Conservation (phyloP, 2,113 vertebrate genomes). For the Peromyscus californicus region DNA sequence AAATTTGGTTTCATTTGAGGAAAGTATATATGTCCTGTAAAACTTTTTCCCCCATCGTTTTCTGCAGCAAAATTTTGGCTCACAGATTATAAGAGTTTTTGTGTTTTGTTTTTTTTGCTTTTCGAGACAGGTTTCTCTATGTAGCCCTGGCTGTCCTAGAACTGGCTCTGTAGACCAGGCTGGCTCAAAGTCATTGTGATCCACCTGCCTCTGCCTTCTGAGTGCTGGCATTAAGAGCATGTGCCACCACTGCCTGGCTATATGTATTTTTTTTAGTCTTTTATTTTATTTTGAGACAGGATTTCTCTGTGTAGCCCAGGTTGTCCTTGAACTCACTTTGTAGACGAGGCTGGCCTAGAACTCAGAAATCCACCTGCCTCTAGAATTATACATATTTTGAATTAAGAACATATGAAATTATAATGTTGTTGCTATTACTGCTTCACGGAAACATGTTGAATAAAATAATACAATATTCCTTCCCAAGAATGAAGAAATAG, state of each 20-base stretch:
- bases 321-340: background rate
- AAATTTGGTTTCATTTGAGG: too few species aligned
- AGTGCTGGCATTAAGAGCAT: background rate
- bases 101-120: background rate
- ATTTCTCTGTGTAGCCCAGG: background rate
- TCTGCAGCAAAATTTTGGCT: slow-evolving; percentile 20
- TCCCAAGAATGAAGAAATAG: background rate
- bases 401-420: slow-evolving; percentile 29
- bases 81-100: background rate
- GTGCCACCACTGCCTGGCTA: too few species aligned
- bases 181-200: background rate
- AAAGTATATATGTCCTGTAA: slow-evolving; percentile 12
- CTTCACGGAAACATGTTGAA: background rate
- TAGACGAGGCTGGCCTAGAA: background rate
- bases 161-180: background rate
- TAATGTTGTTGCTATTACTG: background rate
- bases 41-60: slow-evolving; percentile 14
- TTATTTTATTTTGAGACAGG: background rate
- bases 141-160: background rate
- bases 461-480: background rate
- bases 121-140: background rate
- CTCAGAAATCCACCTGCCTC: background rate
- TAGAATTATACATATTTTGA: slow-evolving; percentile 2
- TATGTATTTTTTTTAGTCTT: background rate
- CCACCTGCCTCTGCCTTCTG: background rate